Evolutionary conservation across 1,140 invertebrate species (phyloP).

Genomic region (Penaeus indicus): DNA sequence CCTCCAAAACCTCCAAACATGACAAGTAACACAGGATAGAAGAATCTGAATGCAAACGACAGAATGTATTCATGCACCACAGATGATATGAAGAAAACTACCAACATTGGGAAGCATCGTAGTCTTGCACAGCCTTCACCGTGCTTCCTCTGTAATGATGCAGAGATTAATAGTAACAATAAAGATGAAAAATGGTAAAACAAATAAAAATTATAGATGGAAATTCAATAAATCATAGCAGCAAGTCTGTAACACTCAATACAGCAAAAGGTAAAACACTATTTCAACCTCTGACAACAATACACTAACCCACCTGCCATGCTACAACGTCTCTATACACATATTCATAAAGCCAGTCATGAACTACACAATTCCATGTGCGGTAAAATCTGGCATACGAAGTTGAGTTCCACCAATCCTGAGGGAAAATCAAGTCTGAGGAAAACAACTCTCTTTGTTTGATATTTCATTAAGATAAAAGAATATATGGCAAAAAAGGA

Average conservation of each 20-base stretch:
- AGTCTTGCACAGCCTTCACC: slow-evolving; percentile 34
- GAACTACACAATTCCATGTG: slow-evolving; percentile 94
- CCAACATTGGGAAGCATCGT: slow-evolving; percentile 70
- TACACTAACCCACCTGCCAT: slow-evolving; percentile 77
- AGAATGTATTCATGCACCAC: slow-evolving; percentile 90
- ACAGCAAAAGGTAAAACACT: too few relatives aligned
- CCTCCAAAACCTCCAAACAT: slow-evolving; percentile 77
- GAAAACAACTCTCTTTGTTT: too few relatives aligned
- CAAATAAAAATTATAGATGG: neutral
- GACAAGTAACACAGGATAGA: slow-evolving; percentile 87
- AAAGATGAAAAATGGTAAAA: slow-evolving; percentile 7
- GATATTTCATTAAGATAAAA: too few relatives aligned
- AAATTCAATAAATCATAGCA: too few relatives aligned
- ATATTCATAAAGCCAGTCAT: slow-evolving; percentile 94
- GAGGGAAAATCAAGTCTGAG: slow-evolving; percentile 62
- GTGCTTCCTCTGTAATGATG: slow-evolving; percentile 29
- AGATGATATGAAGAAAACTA: slow-evolving; percentile 77
- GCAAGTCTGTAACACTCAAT: too few relatives aligned
- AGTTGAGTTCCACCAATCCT: slow-evolving; percentile 96
- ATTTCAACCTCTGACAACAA: slow-evolving; percentile 66
- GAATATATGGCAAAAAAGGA: neutral
- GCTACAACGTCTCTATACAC: slow-evolving; percentile 80
- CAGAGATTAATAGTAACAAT: neutral
- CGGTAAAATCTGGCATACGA: slow-evolving; percentile 87
- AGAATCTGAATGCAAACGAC: slow-evolving; percentile 82